Base-by-base conservation (phyloP, 64 coral and sea anemone genomes). In the Orbicella faveolata region DNA sequence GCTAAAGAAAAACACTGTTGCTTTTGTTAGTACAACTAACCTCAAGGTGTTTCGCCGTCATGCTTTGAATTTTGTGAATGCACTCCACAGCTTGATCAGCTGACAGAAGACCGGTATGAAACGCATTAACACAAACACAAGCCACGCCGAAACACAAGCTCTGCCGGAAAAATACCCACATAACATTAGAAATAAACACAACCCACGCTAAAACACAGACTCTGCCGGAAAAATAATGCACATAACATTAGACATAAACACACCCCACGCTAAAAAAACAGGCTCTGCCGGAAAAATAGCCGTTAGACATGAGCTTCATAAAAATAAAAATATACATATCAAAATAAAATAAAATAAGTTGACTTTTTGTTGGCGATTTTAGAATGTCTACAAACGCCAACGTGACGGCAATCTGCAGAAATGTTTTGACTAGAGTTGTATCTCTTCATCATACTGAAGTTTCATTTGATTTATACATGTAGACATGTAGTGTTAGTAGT, bases 91-190 rank as follows among this genome's bases (percentile, higher is more conserved):
- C 91, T 74, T 90, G 72, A 83, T 79, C 83, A 25, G 78, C 78
- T 37, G 95, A 93, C 68, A 96, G 34, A 14, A 96, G 83, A 72
- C 95, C 91, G 14, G 84, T 68, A 39, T 96, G 88, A 76, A 93
- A 96, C 19, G 92, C 91, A 74, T 90, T 93, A 0, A 88, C 95
- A 55, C 91, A 90, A 21, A 96, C 84, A 41, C 74, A 72, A 10
- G 91, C 79, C 26, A 96, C 75, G 55, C 92, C 89, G 74, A 93
- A 93, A 30, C 76, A 96, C 17, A 93, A 7, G 18, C 41, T 78
- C 95, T 96, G 75, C 18, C 39, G 39, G 39, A 70, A 65, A 61
- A 79, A 81, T 2, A 36, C 25, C 21, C 61, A 86, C 33, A 80
- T 2, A 16, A 11, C 13, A 2, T 9, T 73, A 30, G 30, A 30